Base-by-base conservation (phyloP, 1,140 invertebrate species). In the Globodera ellingtonae region DNA sequence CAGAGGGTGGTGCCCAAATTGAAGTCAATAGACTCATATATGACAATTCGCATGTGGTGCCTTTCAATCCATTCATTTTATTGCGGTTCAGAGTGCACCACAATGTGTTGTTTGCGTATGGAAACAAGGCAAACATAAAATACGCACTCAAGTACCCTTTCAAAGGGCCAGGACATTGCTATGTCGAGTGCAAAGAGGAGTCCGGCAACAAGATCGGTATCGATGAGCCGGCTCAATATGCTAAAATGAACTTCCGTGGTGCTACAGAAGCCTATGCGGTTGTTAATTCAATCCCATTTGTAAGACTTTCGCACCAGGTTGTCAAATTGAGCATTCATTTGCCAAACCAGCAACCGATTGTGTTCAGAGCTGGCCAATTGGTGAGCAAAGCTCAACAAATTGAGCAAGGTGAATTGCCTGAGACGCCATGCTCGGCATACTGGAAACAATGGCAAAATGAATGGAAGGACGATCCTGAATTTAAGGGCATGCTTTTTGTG, bases 41-140 rank as follows among this genome's bases (percentile, higher is more conserved):
- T 35, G 35, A 65, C 21, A 75, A 56, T 15, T 75, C 73, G n/a
- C 73, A 44, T 65, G 48, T 75, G 46, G 73, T 75, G 21, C 46
- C 73, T 0, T 75, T 59, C 44, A 75, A 75, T 5, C 73, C 73
- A 4, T 65, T 50, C 9, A 6, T 10, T 56, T 15, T 35, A 35
- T 35, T 35, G 3, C 35, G 35, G 35, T 35, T 35, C 35, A 35
- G 35, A 35, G 35, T 35, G 35, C 35, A 35, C 35, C 35, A 35
- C 35, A 35, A 35, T 35, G 35, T 35, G 35, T 35, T 35, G 35
- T 74, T 46, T 59, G 8, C 9, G 1, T 74, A 74, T 62, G 72
- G 72, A 5, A 50, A 50, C 48, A 56, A 50, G 13, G 72, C 48
- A 13, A 50, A 44, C 13, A 24, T 50, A 1, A 74, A 35, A 35